Base-by-base conservation (phyloP, 2,113 vertebrate species). In the Alosa alosa region DNA sequence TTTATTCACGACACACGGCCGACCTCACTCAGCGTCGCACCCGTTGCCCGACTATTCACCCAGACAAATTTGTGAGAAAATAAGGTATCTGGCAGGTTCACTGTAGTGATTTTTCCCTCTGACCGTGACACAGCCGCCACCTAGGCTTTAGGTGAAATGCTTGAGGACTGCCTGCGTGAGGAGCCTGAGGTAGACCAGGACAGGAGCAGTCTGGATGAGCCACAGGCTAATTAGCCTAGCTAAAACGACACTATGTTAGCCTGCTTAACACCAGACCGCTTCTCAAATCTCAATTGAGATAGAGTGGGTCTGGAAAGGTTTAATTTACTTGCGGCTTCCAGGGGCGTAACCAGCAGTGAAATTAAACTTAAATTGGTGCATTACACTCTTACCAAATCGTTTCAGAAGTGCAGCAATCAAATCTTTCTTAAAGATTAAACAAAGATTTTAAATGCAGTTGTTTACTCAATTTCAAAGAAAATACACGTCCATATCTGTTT, bases 1-100 rank as follows among this genome's bases (percentile, higher is more conserved):
- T 90, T 89, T 89, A 91, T 92, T 91, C 91, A 91, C 91, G 93
- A 90, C 45, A 41, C 85, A 84, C n/a, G 9, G 20, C 47, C 39
- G 2, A 9, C 36, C 25, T 41, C 60, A 46, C 52, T 41, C 10
- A 44, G 52, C 41, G 25, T 1, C 20, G 20, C 41, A 8, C 57
- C 83, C 41, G 15, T 83, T 85, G 86, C 88, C 87, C 75, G 55
- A 84, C 82, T 45, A 36, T 75, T 78, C 72, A 78, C 72, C 72
- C 72, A 39, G 36, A 41, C 72, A 78, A 78, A 39, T 41, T 60
- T 39, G 13, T 3, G 15, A 41, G 25, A 39, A 78, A 78, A 78
- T 78, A 17, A 36, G 41, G 31, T 15, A 72, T 72, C 64, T 31
- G 31, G 9, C 72, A 36, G 72, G 10, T 31, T 25, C 64, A 9